Evolutionary conservation across 1,140 invertebrate genomes (phyloP).

Genomic region (Aphis gossypii): DNA sequence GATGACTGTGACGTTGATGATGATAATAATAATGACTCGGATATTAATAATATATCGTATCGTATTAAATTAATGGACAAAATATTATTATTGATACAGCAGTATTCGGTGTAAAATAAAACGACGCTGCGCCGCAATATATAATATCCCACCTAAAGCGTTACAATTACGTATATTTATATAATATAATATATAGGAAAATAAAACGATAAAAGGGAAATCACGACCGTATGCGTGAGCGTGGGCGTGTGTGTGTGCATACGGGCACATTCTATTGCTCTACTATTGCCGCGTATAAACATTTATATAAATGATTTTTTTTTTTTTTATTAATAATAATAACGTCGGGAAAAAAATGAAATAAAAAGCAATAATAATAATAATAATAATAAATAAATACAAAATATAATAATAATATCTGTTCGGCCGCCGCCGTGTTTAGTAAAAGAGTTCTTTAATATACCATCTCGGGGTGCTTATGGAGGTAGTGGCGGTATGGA

Average conservation of each 20-base stretch:
- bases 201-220: neutral
- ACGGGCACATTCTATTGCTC: constrained; percentile 10
- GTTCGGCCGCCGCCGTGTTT: neutral
- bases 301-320: neutral
- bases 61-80: neutral
- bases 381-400: constrained; percentile 15
- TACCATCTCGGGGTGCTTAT: neutral
- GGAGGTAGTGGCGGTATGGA: neutral
- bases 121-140: neutral
- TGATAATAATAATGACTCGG: neutral
- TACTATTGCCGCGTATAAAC: neutral
- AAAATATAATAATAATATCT: constrained; percentile 18
- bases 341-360: neutral
- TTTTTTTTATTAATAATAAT: neutral
- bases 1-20: neutral
- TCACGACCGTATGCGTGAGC: neutral
- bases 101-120: neutral
- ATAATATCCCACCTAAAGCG: neutral
- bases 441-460: neutral
- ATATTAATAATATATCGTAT: neutral
- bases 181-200: neutral
- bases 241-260: neutral
- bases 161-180: neutral
- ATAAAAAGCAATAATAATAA: constrained; percentile 18
- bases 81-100: neutral